Evolutionary conservation across 1,140 invertebrate species (phyloP), one percentile per base, ranked within the genome.

Genomic region (Papilio polytes): DNA sequence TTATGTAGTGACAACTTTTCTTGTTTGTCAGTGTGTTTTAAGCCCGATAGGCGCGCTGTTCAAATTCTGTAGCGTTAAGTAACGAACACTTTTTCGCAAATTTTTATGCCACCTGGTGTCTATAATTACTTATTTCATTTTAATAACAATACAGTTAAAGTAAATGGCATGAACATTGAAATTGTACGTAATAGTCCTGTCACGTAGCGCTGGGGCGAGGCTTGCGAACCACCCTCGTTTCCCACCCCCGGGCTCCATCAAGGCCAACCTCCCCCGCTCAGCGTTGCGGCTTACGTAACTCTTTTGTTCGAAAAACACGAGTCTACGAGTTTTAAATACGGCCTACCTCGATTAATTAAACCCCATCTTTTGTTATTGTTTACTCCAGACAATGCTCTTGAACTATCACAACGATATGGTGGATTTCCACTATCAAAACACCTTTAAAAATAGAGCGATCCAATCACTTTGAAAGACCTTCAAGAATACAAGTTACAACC

Each of bases 291-390:
- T 76, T 76, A 76, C 74, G 74, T 76, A 76, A 76, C 74, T 76
- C 74, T 76, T 76, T 76, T 51, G 74, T 76, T 76, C 51, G 18
- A 48, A 76, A 76, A 48, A 76, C 44, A 76, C 41, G 74, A 26
- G 20, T 76, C 72, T 15, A 76, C 20, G n/a, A 46, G 74, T 26
- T 51, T 74, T 74, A 74, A 74, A 74, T 74, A 76, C 41, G 31
- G 46, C 44, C 46, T 53, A 7, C 41, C 44, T 46, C 44, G 44
- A 53, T 76, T 53, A 76, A 76, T 76, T 76, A 51, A 22, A 48
- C 63, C 26, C 26, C 63, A 31, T 70, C 63, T 51, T 76, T 48
- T 76, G 22, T 76, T 76, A 53, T 76, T 76, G 46, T 51, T 48
- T 76, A 76, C 46, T 73, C 72, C 4, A 44, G 41, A 73, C 20